Base-by-base conservation (phyloP, 2,797 vertebrate species). In the Tympanoctomys barrerae region DNA sequence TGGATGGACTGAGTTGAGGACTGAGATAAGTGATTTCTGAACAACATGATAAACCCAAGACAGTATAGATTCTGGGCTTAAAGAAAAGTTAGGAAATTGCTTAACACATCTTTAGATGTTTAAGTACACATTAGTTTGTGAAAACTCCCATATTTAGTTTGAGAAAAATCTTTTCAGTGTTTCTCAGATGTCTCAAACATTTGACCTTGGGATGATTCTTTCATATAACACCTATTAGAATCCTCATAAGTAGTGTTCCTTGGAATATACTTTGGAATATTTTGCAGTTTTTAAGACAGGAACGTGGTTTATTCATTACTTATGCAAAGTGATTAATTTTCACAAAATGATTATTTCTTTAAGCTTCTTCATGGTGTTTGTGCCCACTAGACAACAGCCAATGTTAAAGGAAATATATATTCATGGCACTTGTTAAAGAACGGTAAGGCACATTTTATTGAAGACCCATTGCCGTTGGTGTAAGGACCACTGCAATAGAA, bases 251-350 rank as follows among this genome's bases (percentile, higher is more conserved):
- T 73, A 87, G 26, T 89, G 80, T 61, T 6, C 8, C n/a, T 75
- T 92, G 49, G 33, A 89, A 82, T 96, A 87, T 54, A 83, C 61
- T 88, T 83, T 57, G 39, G 33, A 21, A 89, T 96, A 61, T 92
- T 89, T 66, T 61, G 9, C 12, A 82, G 54, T 80, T 90, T 81
- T 5, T 71, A 95, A 52, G 3, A 7, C n/a, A 82, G 28, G 80
- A 54, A 36, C n/a, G 79, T 90, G 26, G 59, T 84, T 82, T 79
- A 0, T 94, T 64, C 70, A 18, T 13, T 84, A 31, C 59, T 90
- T 83, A 52, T 28, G 93, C 26, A 81, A 83, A 39, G 42, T 52
- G 73, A 70, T 39, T 96, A 61, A 46, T 73, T 81, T 94, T 80
- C 79, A 33, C 24, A 75, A 78, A 62, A 71, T 77, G 66, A 64